A percentile compares a stretch with the other conserved stretches of the same genome.
phyloP scores from a whole-genome alignment of 2,888 invertebrate genomes.

The Drosophila lutescens region DNA sequence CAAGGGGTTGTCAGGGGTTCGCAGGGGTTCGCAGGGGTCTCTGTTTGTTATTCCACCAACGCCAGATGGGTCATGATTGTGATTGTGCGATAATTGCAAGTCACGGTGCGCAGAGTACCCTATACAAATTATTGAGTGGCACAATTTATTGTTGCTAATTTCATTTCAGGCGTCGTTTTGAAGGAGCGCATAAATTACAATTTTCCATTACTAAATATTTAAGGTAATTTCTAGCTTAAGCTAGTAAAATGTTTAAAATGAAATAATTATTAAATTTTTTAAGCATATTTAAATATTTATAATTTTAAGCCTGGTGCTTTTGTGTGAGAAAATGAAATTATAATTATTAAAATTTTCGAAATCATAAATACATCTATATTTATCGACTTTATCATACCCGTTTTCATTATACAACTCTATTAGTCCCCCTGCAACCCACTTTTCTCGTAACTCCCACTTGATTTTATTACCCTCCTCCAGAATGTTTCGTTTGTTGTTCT shows the following conservation, averaged over 20 bases:
- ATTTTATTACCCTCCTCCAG: constrained; percentile 4
- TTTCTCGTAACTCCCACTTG: neutral
- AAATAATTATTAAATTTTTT: too few species aligned
- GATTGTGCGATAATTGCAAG: constrained; percentile 38
- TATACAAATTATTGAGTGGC: constrained; percentile 19
- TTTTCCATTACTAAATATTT: too few species aligned
- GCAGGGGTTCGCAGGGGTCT: constrained; percentile 9
- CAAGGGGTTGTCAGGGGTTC: constrained; percentile 3
- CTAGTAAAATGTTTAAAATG: too few species aligned
- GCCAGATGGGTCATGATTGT: constrained; percentile 41
- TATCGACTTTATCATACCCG: neutral
- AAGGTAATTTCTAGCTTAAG: too few species aligned
- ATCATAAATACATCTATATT: too few species aligned
- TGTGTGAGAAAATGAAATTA: too few species aligned
- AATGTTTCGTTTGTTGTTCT: constrained; percentile 62
- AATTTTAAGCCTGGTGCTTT: too few species aligned
- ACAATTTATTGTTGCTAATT: constrained; percentile 26
- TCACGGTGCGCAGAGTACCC: constrained; percentile 31
- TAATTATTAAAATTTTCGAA: too few species aligned
- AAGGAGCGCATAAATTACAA: constrained; percentile 6
- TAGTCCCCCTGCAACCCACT: neutral
- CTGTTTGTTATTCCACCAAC: constrained; percentile 43
- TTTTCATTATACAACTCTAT: neutral
- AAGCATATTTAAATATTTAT: too few species aligned
- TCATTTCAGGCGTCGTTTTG: constrained; percentile 8